Conservation (phyloP, 2,113 vertebrate species). For the Craseonycteris thonglongyai region DNA sequence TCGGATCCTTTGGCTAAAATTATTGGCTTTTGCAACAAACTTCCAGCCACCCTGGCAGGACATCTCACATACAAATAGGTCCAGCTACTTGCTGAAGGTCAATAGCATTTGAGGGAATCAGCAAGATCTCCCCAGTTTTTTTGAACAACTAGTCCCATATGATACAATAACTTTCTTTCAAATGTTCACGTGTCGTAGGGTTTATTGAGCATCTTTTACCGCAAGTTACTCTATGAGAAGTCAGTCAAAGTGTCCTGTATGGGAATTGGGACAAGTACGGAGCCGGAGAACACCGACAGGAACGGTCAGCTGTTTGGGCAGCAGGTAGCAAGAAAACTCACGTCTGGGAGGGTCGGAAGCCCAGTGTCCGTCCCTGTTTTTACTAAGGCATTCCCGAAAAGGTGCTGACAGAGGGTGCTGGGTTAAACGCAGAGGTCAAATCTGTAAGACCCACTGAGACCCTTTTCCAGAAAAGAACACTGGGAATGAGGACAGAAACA, state of each 20-base stretch:
- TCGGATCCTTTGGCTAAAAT: not conserved
- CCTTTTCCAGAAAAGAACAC: not conserved
- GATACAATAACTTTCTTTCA: not conserved
- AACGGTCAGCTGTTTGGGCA: rapidly evolving
- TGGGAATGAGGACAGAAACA: not conserved
- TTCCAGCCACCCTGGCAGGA: not conserved
- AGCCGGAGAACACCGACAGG: not conserved
- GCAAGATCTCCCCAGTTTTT: not conserved
- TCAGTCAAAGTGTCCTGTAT: rapidly evolving
- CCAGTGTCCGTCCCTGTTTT: no score
- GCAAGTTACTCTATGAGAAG: rapidly evolving
- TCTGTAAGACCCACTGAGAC: not conserved
- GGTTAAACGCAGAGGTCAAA: not conserved
- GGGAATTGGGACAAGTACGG: not conserved
- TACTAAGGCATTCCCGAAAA: no score
- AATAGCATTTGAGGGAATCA: not conserved
- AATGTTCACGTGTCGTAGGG: no score
- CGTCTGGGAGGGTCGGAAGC: no score
- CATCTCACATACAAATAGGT: not conserved
- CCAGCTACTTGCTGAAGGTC: not conserved
- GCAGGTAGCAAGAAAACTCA: not conserved
- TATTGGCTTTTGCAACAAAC: not conserved
- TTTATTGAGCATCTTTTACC: rapidly evolving
- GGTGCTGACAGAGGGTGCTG: no score
- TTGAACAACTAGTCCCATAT: not conserved